A percentile compares a stretch with the other conserved stretches of the same genome.
Conservation (phyloP, 2,113 vertebrate species). For the Scomber colias region DNA sequence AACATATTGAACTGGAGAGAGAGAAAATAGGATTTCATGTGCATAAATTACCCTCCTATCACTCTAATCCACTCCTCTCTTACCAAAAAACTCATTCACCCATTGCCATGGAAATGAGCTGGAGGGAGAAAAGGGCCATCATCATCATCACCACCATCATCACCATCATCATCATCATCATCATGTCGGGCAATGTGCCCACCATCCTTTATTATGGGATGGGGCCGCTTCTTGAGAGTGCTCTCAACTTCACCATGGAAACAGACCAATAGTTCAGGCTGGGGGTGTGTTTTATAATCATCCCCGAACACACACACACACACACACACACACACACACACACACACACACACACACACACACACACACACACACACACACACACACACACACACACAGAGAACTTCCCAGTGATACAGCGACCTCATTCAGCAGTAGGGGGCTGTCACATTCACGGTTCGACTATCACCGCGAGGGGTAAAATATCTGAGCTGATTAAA, state of each 20-base stretch:
- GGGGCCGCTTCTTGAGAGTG: constrained; percentile 50
- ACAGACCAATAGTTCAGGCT: constrained; percentile 54
- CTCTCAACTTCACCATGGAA: constrained; percentile 67
- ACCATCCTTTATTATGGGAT: constrained; percentile 45
- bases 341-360: constrained; percentile 17
- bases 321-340: constrained; percentile 19
- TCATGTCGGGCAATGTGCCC: constrained; percentile 34
- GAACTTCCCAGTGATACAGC: constrained; percentile 7
- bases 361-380: constrained; percentile 5
- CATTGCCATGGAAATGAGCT: constrained; percentile 59
- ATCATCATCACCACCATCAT: constrained; percentile 41
- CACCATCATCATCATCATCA: constrained; percentile 44
- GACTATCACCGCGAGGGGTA: background rate
- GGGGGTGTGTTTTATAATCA: constrained; percentile 36
- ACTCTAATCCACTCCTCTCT: background rate
- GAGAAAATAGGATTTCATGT: constrained; percentile 26
- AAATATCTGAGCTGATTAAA: constrained; percentile 33
- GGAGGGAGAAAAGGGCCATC: constrained; percentile 26
- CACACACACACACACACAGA: constrained; percentile 18
- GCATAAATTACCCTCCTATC: constrained; percentile 14
- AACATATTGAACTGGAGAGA: background rate
- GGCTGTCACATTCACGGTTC: constrained; percentile 28
- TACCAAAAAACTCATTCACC: constrained; percentile 37
- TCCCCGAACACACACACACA: background rate
- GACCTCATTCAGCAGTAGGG: constrained; percentile 29